phyloP scores from a whole-genome alignment of 2,113 vertebrate species.

The Motacilla alba region DNA sequence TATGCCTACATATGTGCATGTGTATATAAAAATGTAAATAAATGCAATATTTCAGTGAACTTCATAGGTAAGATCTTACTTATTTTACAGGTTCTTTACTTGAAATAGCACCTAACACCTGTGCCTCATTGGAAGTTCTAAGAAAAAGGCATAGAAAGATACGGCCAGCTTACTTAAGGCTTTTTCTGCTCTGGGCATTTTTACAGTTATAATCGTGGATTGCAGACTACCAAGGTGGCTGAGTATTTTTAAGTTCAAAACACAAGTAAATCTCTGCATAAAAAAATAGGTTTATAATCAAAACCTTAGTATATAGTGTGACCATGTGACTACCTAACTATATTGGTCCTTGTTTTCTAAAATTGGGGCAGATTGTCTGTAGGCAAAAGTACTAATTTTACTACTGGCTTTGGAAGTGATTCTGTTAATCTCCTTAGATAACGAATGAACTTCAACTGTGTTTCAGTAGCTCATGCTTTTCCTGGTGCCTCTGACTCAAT shows the following conservation, averaged over 20 bases:
- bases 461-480: not conserved
- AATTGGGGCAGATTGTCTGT: not conserved
- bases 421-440: not conserved
- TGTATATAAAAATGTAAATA: not conserved
- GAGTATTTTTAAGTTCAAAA: not conserved
- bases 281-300: not conserved
- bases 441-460: not conserved
- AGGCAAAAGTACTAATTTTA: not conserved
- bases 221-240: not conserved
- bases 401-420: not conserved
- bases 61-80: not conserved
- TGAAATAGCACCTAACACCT: not conserved
- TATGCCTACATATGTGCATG: not conserved
- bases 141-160: not conserved
- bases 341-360: not conserved
- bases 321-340: not conserved
- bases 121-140: not conserved
- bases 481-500: not conserved
- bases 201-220: not conserved
- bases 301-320: not conserved
- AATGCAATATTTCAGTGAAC: not conserved
- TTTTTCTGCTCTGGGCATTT: not conserved
- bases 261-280: not conserved
- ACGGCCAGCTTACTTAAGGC: not conserved
- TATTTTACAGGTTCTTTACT: not conserved